phyloP scores from a whole-genome alignment of 2,888 invertebrate genomes.

The Drosophila quinaria region DNA sequence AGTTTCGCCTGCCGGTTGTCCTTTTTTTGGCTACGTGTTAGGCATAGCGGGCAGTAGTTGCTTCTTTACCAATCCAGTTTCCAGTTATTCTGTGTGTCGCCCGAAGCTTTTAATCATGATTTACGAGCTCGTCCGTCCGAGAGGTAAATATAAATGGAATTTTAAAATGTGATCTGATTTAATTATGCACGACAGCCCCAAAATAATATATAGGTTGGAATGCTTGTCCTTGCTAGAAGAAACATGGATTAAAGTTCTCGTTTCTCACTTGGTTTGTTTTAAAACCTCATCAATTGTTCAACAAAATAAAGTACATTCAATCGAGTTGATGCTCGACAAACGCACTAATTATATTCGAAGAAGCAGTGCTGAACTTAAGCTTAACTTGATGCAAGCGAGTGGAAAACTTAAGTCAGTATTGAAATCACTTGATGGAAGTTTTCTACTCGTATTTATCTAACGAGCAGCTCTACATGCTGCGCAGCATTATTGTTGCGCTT shows the following conservation, averaged over 20 bases:
- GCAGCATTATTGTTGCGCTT: slow-evolving; percentile 5
- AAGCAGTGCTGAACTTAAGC: not conserved
- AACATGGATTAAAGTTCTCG: not conserved
- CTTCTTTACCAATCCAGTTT: slow-evolving; percentile 29
- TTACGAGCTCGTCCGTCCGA: slow-evolving; percentile 72
- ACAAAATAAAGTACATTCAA: not conserved
- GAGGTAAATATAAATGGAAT: slow-evolving; percentile 83
- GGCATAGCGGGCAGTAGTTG: slow-evolving; percentile 57
- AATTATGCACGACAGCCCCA: slow-evolving; percentile 74
- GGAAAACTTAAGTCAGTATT: not conserved
- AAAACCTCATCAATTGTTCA: slow-evolving; percentile 1
- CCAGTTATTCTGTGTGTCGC: slow-evolving; percentile 66
- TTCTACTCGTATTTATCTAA: slow-evolving; percentile 6
- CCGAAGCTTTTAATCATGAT: slow-evolving; percentile 84
- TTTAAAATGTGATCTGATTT: slow-evolving; percentile 84
- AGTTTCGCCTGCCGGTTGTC: slow-evolving; percentile 39
- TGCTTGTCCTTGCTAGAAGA: slow-evolving; percentile 11
- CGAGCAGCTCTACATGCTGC: not conserved
- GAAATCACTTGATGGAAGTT: slow-evolving; percentile 7
- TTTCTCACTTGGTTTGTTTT: not conserved
- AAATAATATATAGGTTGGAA: slow-evolving; percentile 27
- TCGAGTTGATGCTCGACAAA: not conserved
- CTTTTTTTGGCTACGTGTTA: slow-evolving; percentile 66
- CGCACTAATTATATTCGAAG: slow-evolving; percentile 13
- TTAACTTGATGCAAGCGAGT: not conserved